phyloP scores from a whole-genome alignment of 2,113 vertebrate genomes.

The Osmerus mordax region DNA sequence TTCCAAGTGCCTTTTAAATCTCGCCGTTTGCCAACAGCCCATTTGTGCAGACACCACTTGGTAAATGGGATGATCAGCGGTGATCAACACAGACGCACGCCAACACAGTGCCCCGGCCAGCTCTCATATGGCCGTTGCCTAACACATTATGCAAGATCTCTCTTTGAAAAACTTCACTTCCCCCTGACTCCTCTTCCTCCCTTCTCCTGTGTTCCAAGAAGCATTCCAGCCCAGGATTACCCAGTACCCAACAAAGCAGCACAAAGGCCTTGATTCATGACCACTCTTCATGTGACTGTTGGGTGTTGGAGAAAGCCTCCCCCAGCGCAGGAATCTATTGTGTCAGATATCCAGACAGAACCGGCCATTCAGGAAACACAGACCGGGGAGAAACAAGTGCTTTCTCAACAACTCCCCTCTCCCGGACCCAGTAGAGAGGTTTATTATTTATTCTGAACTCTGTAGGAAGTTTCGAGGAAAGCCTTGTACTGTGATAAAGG shows the following conservation, averaged over 20 bases:
- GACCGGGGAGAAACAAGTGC: constrained; percentile 18
- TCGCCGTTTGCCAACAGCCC: background rate
- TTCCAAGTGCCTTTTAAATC: background rate
- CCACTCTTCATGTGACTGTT: constrained; percentile 54
- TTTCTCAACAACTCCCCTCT: background rate
- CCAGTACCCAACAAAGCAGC: constrained; percentile 35
- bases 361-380: constrained; percentile 35
- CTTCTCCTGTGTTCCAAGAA: constrained; percentile 32
- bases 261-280: constrained; percentile 67
- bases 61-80: no score
- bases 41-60: no score
- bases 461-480: background rate
- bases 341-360: constrained; percentile 42
- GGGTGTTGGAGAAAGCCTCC: constrained; percentile 45
- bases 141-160: constrained; percentile 41
- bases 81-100: no score
- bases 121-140: background rate
- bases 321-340: constrained; percentile 45
- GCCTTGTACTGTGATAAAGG: background rate
- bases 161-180: constrained; percentile 8
- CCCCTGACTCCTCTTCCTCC: background rate
- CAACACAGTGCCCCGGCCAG: background rate
- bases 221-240: constrained; percentile 49
- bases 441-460: background rate
- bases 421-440: background rate